Percentiles rank a stretch among this genome's conserved stretches.
phyloP scores from a whole-genome alignment of 2,113 vertebrate species.

The Hippopotamus amphibius region DNA sequence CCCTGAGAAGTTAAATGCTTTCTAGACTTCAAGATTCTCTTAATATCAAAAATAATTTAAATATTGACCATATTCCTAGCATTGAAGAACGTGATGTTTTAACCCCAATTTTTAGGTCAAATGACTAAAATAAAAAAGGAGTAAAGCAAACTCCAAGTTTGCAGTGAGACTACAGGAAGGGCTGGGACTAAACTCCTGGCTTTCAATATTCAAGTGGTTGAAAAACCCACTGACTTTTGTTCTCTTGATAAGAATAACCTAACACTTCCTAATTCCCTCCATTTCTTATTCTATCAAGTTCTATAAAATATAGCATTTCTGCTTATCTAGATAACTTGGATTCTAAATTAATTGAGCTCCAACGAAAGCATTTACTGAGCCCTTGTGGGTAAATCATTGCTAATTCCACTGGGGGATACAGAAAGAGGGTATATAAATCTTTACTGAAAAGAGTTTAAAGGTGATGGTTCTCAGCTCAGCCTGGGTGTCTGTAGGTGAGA shows the following conservation, averaged over 20 bases:
- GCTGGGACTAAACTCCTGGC: neutral
- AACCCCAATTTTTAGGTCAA: neutral
- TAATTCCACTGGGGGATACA: neutral
- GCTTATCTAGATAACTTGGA: neutral
- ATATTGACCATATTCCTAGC: neutral
- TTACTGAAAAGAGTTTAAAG: neutral
- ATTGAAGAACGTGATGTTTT: neutral
- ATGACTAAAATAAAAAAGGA: neutral
- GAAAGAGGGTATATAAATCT: too few relatives aligned
- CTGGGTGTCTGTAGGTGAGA: neutral
- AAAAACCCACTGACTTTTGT: neutral
- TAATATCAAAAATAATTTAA: neutral
- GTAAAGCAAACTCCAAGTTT: neutral
- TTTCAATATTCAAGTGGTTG: neutral
- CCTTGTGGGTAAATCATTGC: neutral
- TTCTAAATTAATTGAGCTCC: neutral
- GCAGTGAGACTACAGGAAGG: rapidly evolving
- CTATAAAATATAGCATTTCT: neutral
- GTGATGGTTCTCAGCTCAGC: neutral
- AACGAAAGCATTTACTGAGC: neutral
- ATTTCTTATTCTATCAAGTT: neutral
- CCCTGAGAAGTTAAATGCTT: neutral
- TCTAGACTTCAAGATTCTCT: neutral
- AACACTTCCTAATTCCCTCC: neutral
- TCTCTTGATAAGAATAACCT: neutral